Percentiles rank a stretch among this genome's conserved stretches.
Conservation (phyloP, 2,888 invertebrate species). For the Drosophila dives region DNA sequence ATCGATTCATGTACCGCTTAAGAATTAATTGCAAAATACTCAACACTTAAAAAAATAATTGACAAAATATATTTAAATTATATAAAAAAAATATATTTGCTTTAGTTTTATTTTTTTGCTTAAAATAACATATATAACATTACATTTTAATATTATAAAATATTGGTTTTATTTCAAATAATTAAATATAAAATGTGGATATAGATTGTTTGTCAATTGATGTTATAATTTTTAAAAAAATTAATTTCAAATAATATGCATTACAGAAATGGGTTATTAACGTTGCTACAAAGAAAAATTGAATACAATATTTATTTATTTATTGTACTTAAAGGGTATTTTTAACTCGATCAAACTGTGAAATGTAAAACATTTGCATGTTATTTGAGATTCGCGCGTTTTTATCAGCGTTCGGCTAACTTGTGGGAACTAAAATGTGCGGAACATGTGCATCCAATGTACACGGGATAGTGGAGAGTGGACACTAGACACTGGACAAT, state of each 20-base stretch:
- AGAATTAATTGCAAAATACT: not conserved
- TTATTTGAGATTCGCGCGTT: conserved; percentile 10
- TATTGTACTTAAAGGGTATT: conserved; percentile 18
- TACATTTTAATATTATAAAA: not conserved
- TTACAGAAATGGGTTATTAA: not conserved
- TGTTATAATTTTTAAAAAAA: not conserved
- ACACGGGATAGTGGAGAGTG: not conserved
- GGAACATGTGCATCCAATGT: conserved; percentile 4
- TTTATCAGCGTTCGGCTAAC: conserved; percentile 38
- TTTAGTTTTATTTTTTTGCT: not conserved
- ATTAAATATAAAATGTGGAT: not conserved
- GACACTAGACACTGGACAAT: not conserved
- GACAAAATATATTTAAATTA: not conserved
- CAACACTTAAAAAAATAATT: not conserved
- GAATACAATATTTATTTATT: not conserved
- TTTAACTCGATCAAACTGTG: not conserved
- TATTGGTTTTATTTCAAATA: not conserved
- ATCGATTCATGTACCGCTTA: not conserved
- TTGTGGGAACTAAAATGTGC: conserved; percentile 40
- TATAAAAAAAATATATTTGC: not conserved
- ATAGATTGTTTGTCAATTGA: not conserved
- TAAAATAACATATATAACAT: not conserved
- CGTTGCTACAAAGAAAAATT: not conserved
- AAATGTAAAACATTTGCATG: not conserved
- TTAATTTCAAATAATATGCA: not conserved